Evolutionary conservation across 2,113 vertebrate species (phyloP).

Genomic region (Lepisosteus oculatus): DNA sequence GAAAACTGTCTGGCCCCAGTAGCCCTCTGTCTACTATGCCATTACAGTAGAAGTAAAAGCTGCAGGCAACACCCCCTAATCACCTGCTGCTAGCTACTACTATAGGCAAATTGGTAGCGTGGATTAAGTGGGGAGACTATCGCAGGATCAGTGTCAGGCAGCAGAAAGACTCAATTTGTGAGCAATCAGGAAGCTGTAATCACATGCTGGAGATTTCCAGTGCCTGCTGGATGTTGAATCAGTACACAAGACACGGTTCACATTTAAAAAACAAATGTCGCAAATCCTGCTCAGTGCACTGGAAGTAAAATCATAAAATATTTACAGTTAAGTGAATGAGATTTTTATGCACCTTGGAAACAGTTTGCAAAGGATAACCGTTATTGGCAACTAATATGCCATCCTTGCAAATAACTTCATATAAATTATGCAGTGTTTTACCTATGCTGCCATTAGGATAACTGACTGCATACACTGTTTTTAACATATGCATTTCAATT

Average conservation of each 20-base stretch:
- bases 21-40: slow-evolving; percentile 49
- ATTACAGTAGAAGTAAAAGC: slow-evolving; percentile 50
- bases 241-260: slow-evolving; percentile 13
- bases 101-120: slow-evolving; percentile 71
- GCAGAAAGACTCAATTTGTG: slow-evolving; percentile 70
- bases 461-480: slow-evolving; percentile 2
- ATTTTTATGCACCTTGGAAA: slow-evolving; percentile 3
- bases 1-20: slow-evolving; percentile 52
- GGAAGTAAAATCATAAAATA: slow-evolving; percentile 18
- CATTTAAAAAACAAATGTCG: slow-evolving; percentile 7
- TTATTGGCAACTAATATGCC: slow-evolving; percentile 7
- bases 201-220: slow-evolving; percentile 59
- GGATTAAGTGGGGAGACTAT: slow-evolving; percentile 69
- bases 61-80: slow-evolving; percentile 62
- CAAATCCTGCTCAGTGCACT: slow-evolving; percentile 14
- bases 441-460: slow-evolving; percentile 10
- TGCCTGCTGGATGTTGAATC: slow-evolving; percentile 31
- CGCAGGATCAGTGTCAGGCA: slow-evolving; percentile 74
- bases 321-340: slow-evolving; percentile 17
- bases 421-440: slow-evolving; percentile 20
- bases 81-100: slow-evolving; percentile 63
- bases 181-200: slow-evolving; percentile 67
- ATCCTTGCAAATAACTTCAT: slow-evolving; percentile 1
- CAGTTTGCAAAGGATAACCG: slow-evolving; percentile 12
- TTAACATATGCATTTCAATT: slow-evolving; percentile 11